phyloP scores from a whole-genome alignment of 2,797 vertebrate genomes.

The Phrynocephalus guinanensis region DNA sequence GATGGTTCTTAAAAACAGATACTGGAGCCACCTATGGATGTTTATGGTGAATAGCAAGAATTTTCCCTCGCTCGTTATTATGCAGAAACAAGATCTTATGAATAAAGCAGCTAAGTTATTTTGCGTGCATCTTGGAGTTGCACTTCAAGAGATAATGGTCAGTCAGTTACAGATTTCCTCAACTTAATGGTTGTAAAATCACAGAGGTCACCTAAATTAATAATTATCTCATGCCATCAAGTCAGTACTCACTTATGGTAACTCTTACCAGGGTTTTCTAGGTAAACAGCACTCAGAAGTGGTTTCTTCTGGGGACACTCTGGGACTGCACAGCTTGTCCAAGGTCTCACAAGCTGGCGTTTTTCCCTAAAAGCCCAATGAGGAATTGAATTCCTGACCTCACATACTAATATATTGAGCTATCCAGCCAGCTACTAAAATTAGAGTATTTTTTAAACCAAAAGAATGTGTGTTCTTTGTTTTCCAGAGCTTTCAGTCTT shows the following conservation, averaged over 20 bases:
- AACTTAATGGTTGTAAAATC: neutral
- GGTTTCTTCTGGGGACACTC: too few relatives aligned
- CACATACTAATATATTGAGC: too few relatives aligned
- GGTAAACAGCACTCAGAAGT: too few relatives aligned
- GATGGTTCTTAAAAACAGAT: slow-evolving; percentile 13
- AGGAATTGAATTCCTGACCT: too few relatives aligned
- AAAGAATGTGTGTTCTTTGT: neutral
- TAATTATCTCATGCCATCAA: too few relatives aligned
- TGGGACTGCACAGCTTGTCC: too few relatives aligned
- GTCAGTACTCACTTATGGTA: too few relatives aligned
- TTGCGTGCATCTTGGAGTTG: neutral
- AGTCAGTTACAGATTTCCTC: neutral
- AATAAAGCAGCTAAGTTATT: neutral
- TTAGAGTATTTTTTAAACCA: neutral
- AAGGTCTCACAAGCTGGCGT: too few relatives aligned
- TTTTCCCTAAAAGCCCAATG: too few relatives aligned
- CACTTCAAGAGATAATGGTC: neutral
- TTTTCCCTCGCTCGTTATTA: neutral
- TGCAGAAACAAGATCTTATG: neutral
- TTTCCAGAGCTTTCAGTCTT: neutral
- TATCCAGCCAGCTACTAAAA: neutral
- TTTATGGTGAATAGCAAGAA: neutral
- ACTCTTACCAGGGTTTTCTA: too few relatives aligned
- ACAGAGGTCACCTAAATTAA: neutral
- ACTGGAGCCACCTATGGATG: neutral